These are phyloP conservation scores for Stratiomys singularior DNA, from an alignment of 2,888 invertebrate genomes.

Conservation along the genomic window DNA sequence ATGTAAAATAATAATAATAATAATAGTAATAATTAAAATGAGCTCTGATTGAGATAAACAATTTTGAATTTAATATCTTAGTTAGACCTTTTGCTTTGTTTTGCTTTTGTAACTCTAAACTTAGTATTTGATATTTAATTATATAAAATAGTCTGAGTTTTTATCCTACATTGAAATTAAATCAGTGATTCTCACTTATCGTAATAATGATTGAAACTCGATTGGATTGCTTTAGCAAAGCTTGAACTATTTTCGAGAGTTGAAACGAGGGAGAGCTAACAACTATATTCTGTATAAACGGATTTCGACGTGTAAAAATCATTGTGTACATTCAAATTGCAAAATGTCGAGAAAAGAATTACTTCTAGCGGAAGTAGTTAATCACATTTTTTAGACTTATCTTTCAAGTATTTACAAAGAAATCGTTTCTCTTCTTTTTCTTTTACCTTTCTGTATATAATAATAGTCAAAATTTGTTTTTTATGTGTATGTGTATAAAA, in stretches of 20 bases:
- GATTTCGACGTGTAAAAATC: not conserved
- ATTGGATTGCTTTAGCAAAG: too few relatives aligned
- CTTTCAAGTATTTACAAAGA: slow-evolving; percentile 42
- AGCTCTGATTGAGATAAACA: not conserved
- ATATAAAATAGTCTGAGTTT: not conserved
- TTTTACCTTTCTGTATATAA: slow-evolving; percentile 1
- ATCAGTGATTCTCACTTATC: not conserved
- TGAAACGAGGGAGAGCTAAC: too few relatives aligned
- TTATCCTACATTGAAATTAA: not conserved
- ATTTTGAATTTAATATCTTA: slow-evolving; percentile 1
- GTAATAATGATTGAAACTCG: not conserved
- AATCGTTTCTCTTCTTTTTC: not conserved
- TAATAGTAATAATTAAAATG: not conserved
- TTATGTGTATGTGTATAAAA: slow-evolving; percentile 29
- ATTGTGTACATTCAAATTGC: not conserved
- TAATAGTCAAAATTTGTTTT: slow-evolving; percentile 28
- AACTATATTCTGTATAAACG: not conserved
- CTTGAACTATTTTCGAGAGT: too few relatives aligned
- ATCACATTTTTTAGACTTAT: slow-evolving; percentile 44
- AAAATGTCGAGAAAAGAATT: slow-evolving; percentile 17
- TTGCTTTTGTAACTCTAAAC: not conserved
- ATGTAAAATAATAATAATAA: not conserved
- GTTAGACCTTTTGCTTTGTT: not conserved
- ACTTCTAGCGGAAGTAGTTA: slow-evolving; percentile 42
- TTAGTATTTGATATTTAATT: not conserved